These are phyloP conservation scores for Zeus faber DNA, from an alignment of 2,113 vertebrate genomes.

Conservation along the genomic window DNA sequence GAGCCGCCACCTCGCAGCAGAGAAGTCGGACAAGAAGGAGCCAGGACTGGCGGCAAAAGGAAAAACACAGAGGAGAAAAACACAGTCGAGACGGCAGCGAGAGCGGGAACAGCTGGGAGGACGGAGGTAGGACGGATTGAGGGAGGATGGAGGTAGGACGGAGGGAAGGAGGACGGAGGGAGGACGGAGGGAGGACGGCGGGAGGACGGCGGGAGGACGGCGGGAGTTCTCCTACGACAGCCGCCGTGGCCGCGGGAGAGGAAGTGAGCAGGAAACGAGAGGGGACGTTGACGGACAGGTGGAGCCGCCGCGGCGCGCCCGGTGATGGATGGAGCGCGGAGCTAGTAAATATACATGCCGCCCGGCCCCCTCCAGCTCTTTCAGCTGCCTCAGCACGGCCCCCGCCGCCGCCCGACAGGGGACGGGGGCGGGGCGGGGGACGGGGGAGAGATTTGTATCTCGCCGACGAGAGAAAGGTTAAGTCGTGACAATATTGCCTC, in stretches of 20 bases:
- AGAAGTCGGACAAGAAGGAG: too few relatives aligned
- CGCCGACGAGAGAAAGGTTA: slow-evolving; percentile 70
- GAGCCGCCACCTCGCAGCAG: too few relatives aligned
- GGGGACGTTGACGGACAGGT: slow-evolving; percentile 70
- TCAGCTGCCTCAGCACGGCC: slow-evolving; percentile 71
- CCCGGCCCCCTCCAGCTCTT: slow-evolving; percentile 63
- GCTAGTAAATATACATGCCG: slow-evolving; percentile 77
- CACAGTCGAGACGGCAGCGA: too few relatives aligned
- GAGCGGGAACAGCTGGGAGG: too few relatives aligned
- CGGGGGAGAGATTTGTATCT: too few relatives aligned
- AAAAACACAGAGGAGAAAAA: too few relatives aligned
- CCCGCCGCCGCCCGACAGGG: slow-evolving; percentile 26
- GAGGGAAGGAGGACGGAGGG: slow-evolving; percentile 23
- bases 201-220: slow-evolving; percentile 10
- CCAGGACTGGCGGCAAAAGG: too few relatives aligned
- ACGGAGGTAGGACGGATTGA: too few relatives aligned
- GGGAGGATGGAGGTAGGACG: too few relatives aligned
- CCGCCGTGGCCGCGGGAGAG: slow-evolving; percentile 50
- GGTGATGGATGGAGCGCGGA: slow-evolving; percentile 72
- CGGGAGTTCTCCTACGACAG: too few relatives aligned
- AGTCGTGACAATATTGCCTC: slow-evolving; percentile 70
- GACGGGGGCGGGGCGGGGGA: slow-evolving; percentile 42
- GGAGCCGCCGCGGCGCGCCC: slow-evolving; percentile 56
- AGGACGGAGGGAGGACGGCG: slow-evolving; percentile 14
- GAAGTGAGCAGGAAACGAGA: slow-evolving; percentile 59